Evolutionary conservation across 1,140 invertebrate species (phyloP).

Genomic region (Asbolus verrucosus): DNA sequence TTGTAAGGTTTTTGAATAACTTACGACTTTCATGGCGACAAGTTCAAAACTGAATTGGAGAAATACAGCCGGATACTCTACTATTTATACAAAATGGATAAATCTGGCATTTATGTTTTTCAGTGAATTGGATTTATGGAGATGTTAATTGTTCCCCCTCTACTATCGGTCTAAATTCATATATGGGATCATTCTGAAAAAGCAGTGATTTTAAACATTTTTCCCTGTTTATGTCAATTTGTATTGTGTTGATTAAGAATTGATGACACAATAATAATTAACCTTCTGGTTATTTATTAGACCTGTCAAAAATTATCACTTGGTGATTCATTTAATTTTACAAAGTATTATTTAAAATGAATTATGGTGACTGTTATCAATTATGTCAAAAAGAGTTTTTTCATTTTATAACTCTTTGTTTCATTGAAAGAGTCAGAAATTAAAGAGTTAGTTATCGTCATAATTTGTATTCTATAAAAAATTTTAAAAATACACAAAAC

Average conservation of each 20-base stretch:
- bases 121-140: slow-evolving; percentile 18
- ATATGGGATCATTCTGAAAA: slow-evolving; percentile 11
- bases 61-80: slow-evolving; percentile 12
- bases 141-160: slow-evolving; percentile 32
- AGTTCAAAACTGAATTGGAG: slow-evolving; percentile 15
- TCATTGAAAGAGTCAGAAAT: no score
- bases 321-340: no score
- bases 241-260: slow-evolving; percentile 2
- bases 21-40: slow-evolving; percentile 19
- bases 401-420: no score
- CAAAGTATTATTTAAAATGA: no score
- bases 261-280: background rate
- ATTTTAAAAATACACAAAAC: no score
- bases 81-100: slow-evolving; percentile 20
- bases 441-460: no score
- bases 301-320: slow-evolving; percentile 14
- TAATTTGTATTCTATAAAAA: no score
- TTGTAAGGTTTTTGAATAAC: slow-evolving; percentile 1
- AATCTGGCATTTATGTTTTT: slow-evolving; percentile 28
- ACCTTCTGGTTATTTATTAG: background rate
- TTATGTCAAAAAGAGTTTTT: no score
- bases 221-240: slow-evolving; percentile 9
- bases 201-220: slow-evolving; percentile 13
- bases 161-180: slow-evolving; percentile 15
- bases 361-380: no score